phyloP scores from a whole-genome alignment of 2,888 invertebrate species.

The Sesamia inferens region DNA sequence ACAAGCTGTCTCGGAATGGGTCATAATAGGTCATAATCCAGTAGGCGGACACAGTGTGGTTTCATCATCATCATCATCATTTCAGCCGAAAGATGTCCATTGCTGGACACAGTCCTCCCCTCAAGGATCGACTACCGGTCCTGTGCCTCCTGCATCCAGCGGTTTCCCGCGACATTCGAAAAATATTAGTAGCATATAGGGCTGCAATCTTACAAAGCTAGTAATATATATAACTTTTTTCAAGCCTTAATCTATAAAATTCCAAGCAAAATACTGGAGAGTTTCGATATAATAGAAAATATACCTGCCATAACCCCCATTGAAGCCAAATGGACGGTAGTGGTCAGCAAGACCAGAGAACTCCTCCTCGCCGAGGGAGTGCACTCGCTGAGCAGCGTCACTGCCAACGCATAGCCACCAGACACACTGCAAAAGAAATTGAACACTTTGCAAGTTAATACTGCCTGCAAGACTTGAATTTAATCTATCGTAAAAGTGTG shows the following conservation, averaged over 20 bases:
- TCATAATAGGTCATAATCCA: neutral
- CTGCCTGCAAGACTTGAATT: neutral
- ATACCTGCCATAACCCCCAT: constrained; percentile 82
- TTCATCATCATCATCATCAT: too few species aligned
- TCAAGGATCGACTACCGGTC: too few species aligned
- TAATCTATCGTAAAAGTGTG: neutral
- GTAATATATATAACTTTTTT: neutral
- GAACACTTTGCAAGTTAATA: neutral
- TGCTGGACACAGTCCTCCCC: too few species aligned
- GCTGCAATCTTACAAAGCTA: neutral
- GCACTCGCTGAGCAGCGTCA: constrained; percentile 80
- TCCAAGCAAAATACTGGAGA: neutral
- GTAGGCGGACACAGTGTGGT: neutral
- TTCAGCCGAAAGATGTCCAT: too few species aligned
- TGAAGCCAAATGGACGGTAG: constrained; percentile 73
- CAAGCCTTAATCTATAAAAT: neutral
- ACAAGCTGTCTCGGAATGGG: neutral
- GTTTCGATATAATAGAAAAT: neutral
- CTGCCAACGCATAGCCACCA: constrained; percentile 76
- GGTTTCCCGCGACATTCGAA: too few species aligned
- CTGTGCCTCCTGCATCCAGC: too few species aligned
- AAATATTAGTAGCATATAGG: too few species aligned
- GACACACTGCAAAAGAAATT: constrained; percentile 73
- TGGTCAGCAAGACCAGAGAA: constrained; percentile 74
- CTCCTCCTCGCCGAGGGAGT: constrained; percentile 74